Conservation (phyloP, 53 echinoderm and acorn worm genomes). For the Holothuria scabra region DNA sequence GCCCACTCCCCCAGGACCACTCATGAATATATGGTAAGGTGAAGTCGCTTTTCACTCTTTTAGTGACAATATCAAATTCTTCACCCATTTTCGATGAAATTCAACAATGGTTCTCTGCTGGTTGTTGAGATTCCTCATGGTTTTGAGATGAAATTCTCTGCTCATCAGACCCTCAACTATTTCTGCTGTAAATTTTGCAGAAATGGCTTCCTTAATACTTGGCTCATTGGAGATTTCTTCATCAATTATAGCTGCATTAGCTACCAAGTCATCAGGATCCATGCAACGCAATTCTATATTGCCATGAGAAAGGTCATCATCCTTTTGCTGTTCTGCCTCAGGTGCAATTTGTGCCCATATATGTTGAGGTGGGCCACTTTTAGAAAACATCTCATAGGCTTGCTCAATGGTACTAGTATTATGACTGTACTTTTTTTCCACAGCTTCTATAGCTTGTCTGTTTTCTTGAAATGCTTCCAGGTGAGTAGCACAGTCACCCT, state of each 20-base stretch:
- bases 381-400: constrained; percentile 1
- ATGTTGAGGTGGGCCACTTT: constrained; percentile 52
- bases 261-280: constrained; percentile 4
- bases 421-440: constrained; percentile 2
- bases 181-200: constrained; percentile 1
- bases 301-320: constrained; percentile 26
- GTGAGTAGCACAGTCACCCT: constrained; percentile 4
- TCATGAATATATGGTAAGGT: constrained; percentile 46
- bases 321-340: not conserved
- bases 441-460: not conserved
- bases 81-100: constrained; percentile 29
- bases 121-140: constrained; percentile 16
- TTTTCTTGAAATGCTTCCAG: not conserved
- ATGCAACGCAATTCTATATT: not conserved
- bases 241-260: constrained; percentile 1
- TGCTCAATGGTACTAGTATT: constrained; percentile 18
- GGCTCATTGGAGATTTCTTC: not conserved
- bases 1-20: constrained; percentile 27
- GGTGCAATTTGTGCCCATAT: constrained; percentile 54
- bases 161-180: constrained; percentile 1
- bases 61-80: not conserved
- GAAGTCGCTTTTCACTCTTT: not conserved
- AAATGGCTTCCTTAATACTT: not conserved
- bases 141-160: constrained; percentile 1
- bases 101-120: constrained; percentile 29